These are phyloP conservation scores for Camelus bactrianus DNA, from an alignment of 2,113 vertebrate genomes.

Conservation along the genomic window DNA sequence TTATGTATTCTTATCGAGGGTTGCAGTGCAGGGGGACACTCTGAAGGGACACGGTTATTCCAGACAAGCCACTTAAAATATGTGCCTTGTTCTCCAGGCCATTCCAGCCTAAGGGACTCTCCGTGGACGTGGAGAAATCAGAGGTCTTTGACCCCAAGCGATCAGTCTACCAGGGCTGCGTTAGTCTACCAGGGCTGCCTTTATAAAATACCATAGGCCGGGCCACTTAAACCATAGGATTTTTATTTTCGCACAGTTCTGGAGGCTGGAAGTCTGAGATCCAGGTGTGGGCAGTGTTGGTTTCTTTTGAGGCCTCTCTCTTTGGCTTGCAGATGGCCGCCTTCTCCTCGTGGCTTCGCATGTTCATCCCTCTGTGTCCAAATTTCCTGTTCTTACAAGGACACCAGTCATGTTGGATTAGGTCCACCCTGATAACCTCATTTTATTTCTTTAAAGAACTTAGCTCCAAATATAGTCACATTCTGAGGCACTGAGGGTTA, in stretches of 20 bases:
- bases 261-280: background rate
- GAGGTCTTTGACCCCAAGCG: background rate
- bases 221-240: background rate
- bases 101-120: background rate
- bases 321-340: fast-evolving
- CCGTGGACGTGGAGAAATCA: background rate
- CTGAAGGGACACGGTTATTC: background rate
- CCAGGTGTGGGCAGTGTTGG: background rate
- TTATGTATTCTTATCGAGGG: background rate
- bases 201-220: background rate
- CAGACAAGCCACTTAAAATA: background rate
- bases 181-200: too few species aligned
- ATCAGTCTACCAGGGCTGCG: background rate
- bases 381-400: background rate
- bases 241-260: background rate
- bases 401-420: background rate
- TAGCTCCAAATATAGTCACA: background rate
- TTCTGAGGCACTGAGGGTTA: background rate
- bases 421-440: background rate
- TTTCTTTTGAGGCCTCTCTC: background rate
- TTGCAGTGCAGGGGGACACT: too few species aligned
- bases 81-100: background rate
- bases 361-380: background rate
- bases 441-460: background rate
- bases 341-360: background rate